A percentile compares a stretch with the other conserved stretches of the same genome.
Evolutionary conservation across 2,888 invertebrate species (phyloP).

Genomic region (Dynastes grantii): DNA sequence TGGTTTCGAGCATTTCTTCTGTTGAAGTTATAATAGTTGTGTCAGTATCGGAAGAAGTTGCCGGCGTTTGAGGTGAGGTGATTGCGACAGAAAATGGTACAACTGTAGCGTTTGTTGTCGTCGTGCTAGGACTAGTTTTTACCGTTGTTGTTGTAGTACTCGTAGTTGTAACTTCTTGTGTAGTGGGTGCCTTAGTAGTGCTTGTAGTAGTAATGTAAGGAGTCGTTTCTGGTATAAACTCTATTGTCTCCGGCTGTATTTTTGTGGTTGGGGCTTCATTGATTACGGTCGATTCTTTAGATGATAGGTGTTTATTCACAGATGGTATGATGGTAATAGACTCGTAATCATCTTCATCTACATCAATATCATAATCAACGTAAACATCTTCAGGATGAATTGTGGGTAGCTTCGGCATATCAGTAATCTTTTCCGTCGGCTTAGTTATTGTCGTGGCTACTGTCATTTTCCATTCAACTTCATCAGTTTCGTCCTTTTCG

Average conservation of each 20-base stretch:
- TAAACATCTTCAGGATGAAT: slow-evolving; percentile 59
- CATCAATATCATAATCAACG: slow-evolving; percentile 71
- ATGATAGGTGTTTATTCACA: slow-evolving; percentile 9
- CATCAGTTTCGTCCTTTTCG: slow-evolving; percentile 45
- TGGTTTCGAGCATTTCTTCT: slow-evolving; percentile 56
- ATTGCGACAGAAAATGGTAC: slow-evolving; percentile 56
- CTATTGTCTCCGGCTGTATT: slow-evolving; percentile 58
- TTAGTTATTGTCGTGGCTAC: slow-evolving; percentile 51
- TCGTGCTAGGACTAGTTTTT: slow-evolving; percentile 48
- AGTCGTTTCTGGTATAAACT: slow-evolving; percentile 56
- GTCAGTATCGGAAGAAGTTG: slow-evolving; percentile 48
- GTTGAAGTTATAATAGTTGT: slow-evolving; percentile 51
- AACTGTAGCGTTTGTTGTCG: slow-evolving; percentile 55
- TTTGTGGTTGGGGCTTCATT: slow-evolving; percentile 43
- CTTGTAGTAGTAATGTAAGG: slow-evolving; percentile 47
- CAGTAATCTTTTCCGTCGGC: slow-evolving; percentile 38
- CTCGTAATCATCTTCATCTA: slow-evolving; percentile 67
- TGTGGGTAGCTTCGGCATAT: slow-evolving; percentile 5
- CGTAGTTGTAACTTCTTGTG: slow-evolving; percentile 46
- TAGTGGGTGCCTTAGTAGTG: slow-evolving; percentile 38
- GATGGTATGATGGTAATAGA: slow-evolving; percentile 67
- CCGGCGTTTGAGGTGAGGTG: slow-evolving; percentile 52
- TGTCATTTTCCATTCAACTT: slow-evolving; percentile 46
- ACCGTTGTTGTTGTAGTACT: slow-evolving; percentile 51
- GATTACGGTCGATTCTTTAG: slow-evolving; percentile 32